These are phyloP conservation scores for Baryphthengus martii DNA, from an alignment of 2,113 vertebrate species.

Conservation along the genomic window DNA sequence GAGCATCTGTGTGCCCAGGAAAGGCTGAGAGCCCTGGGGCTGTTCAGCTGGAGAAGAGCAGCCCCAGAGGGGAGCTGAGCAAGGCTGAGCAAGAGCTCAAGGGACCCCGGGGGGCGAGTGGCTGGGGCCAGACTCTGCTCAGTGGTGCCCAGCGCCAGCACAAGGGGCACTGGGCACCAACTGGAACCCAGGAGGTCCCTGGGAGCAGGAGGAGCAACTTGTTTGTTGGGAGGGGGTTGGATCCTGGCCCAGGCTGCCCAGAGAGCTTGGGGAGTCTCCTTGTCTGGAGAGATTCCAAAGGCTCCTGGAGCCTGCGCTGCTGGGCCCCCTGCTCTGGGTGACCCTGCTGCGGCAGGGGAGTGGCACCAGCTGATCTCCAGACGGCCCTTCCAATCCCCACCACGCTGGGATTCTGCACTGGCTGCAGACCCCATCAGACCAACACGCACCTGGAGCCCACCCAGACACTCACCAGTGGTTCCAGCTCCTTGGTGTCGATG, in stretches of 20 bases:
- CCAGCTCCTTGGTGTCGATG: slow-evolving; percentile 97
- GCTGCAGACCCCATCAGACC: background rate
- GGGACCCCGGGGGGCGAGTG: no score
- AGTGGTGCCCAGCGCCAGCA: no score
- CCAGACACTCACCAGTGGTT: slow-evolving; percentile 87
- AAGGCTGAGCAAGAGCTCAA: background rate
- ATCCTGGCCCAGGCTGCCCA: background rate
- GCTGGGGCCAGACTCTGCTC: no score
- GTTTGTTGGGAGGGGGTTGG: background rate
- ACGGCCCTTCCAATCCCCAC: background rate
- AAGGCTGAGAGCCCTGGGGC: background rate
- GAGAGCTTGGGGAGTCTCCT: background rate
- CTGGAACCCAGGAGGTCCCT: no score
- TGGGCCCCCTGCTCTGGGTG: background rate
- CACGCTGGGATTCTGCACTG: background rate
- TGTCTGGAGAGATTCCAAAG: background rate
- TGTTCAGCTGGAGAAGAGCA: background rate
- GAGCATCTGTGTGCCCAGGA: no score
- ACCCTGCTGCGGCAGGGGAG: background rate
- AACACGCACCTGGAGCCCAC: accelerated
- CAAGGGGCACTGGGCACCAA: no score
- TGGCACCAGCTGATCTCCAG: background rate
- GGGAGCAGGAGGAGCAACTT: no score
- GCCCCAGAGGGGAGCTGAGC: background rate
- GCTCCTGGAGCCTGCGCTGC: background rate